phyloP scores from a whole-genome alignment of 2,113 vertebrate species.

The Oryzias curvinotus region DNA sequence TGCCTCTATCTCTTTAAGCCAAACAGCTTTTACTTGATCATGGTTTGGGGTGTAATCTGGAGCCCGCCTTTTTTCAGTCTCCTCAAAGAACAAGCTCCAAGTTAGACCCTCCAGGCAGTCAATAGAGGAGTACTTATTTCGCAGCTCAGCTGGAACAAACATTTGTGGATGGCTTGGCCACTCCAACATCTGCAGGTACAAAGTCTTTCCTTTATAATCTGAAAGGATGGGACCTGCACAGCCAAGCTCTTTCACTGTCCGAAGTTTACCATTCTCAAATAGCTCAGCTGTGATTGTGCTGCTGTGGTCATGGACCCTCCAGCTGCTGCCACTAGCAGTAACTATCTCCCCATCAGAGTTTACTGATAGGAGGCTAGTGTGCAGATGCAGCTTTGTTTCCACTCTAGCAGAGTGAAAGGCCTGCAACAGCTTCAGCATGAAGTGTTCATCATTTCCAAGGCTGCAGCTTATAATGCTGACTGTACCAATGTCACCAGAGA shows the following conservation, averaged over 20 bases:
- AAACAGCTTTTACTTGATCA: constrained; percentile 29
- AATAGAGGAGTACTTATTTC: constrained; percentile 61
- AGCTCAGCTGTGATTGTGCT: constrained; percentile 46
- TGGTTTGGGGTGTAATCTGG: constrained; percentile 41
- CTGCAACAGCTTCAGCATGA: constrained; percentile 44
- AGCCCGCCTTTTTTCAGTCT: constrained; percentile 61
- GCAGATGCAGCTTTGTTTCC: constrained; percentile 47
- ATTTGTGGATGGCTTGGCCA: constrained; percentile 69
- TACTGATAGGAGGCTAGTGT: constrained; percentile 45
- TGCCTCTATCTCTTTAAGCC: constrained; percentile 36
- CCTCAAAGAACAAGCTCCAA: constrained; percentile 70
- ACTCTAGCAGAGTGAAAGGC: constrained; percentile 24
- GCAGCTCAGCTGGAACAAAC: constrained; percentile 65
- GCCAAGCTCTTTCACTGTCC: constrained; percentile 24
- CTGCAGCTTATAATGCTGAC: constrained; percentile 61
- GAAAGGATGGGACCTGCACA: constrained; percentile 37
- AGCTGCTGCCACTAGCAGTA: constrained; percentile 26
- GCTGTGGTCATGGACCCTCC: constrained; percentile 55
- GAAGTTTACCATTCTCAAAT: constrained; percentile 37
- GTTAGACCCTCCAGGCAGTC: constrained; percentile 70
- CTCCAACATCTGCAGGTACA: constrained; percentile 45
- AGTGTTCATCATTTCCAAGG: constrained; percentile 52
- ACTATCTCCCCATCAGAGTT: constrained; percentile 43
- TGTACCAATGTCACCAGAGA: constrained; percentile 5
- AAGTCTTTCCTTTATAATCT: constrained; percentile 46